These are phyloP conservation scores for Chauna torquata DNA, from an alignment of 2,113 vertebrate genomes.

Conservation along the genomic window DNA sequence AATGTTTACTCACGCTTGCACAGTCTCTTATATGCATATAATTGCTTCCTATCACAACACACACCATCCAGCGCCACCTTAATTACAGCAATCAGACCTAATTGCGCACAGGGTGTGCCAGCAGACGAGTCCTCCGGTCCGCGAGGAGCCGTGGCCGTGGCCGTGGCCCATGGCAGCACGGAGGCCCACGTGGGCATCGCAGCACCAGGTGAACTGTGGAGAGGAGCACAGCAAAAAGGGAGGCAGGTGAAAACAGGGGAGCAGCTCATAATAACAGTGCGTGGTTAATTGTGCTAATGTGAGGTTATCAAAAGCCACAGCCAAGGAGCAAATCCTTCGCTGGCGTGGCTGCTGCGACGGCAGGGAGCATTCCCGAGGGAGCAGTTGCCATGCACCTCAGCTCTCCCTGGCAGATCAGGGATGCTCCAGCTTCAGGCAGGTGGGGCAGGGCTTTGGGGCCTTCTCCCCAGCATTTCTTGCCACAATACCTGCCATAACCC, in stretches of 20 bases:
- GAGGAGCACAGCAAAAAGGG: not conserved
- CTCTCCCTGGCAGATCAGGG: not conserved
- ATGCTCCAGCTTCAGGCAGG: not conserved
- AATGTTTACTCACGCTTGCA: slow-evolving; percentile 32
- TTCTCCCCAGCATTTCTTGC: not conserved
- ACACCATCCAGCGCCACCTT: not conserved
- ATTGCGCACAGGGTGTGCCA: not conserved
- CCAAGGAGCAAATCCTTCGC: not conserved
- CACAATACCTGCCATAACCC: not conserved
- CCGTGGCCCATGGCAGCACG: not conserved
- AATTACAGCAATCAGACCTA: slow-evolving; percentile 28
- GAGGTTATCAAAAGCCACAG: not conserved
- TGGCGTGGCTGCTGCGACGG: not conserved
- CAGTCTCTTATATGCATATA: slow-evolving; percentile 48
- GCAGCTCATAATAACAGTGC: not conserved
- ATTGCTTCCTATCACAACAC: slow-evolving; percentile 60
- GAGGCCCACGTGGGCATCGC: rapidly evolving
- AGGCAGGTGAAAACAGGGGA: not conserved
- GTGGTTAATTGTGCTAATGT: not conserved
- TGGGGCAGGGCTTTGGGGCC: not conserved
- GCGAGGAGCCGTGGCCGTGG: not conserved
- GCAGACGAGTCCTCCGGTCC: not conserved
- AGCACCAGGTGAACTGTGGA: not conserved
- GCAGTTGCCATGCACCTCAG: not conserved
- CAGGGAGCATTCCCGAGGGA: not conserved